Conservation (phyloP, 2,888 invertebrate species). For the Lasioglossum oenotherae region DNA sequence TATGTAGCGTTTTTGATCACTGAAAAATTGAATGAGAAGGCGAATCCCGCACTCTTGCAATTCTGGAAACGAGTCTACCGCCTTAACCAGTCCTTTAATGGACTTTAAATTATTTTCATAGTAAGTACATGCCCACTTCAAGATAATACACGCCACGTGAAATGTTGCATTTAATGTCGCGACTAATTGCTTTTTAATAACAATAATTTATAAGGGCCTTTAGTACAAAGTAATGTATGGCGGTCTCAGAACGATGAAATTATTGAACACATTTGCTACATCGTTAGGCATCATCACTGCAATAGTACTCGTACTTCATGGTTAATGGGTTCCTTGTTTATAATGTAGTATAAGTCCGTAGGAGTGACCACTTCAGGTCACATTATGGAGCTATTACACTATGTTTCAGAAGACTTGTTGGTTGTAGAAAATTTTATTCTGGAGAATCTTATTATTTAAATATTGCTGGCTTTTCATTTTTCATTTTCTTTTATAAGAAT, state of each 20-base stretch:
- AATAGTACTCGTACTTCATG: conserved; percentile 16
- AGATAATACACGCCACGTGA: background rate
- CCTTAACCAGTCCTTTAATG: background rate
- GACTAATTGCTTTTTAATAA: conserved; percentile 36
- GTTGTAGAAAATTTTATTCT: background rate
- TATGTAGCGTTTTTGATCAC: too few species aligned
- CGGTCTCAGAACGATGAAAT: conserved; percentile 8
- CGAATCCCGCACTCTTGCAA: too few species aligned
- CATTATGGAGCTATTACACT: conserved; percentile 8
- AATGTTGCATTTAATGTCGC: background rate
- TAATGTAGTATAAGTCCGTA: conserved; percentile 6
- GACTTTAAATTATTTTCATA: background rate
- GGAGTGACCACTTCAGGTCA: background rate
- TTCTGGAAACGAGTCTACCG: too few species aligned
- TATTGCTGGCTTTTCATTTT: background rate
- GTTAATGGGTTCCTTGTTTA: conserved; percentile 22
- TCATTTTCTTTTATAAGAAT: background rate
- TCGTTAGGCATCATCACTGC: conserved; percentile 28
- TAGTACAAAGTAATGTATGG: background rate
- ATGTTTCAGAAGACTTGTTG: background rate
- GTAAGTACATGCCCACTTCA: background rate
- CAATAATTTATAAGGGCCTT: conserved; percentile 23
- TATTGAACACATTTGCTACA: conserved; percentile 21
- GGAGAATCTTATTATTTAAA: background rate
- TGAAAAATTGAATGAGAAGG: too few species aligned